Evolutionary conservation across 2,888 invertebrate genomes (phyloP).

Genomic region (Dolomedes plantarius): DNA sequence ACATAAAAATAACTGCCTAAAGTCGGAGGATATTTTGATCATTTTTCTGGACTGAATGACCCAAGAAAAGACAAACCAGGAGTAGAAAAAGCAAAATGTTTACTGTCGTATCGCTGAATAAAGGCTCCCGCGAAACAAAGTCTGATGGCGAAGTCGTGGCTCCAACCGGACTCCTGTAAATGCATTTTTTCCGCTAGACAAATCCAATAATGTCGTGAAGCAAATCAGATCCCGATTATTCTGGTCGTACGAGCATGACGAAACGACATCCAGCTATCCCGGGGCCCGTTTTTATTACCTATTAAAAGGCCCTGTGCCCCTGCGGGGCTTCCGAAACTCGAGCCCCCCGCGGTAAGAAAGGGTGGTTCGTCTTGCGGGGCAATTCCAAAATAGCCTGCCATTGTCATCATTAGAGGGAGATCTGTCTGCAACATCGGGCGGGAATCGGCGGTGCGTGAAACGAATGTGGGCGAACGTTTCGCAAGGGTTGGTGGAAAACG

Average conservation of each 20-base stretch:
- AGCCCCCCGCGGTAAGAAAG: slow-evolving; percentile 39
- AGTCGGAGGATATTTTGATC: too few species aligned
- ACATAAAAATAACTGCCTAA: too few species aligned
- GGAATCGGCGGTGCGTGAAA: not conserved
- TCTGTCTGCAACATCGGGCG: slow-evolving; percentile 22
- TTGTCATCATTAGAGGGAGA: slow-evolving; percentile 22
- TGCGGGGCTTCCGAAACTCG: slow-evolving; percentile 41
- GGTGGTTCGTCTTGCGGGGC: slow-evolving; percentile 8
- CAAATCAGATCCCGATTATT: slow-evolving; percentile 59
- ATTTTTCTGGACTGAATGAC: too few species aligned
- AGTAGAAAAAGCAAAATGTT: too few species aligned
- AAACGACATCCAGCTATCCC: slow-evolving; percentile 38
- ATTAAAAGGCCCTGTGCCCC: slow-evolving; percentile 50
- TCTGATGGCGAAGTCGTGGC: not conserved
- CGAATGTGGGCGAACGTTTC: not conserved
- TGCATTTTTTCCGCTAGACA: slow-evolving; percentile 42
- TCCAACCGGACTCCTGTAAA: slow-evolving; percentile 11
- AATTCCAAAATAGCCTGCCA: slow-evolving; percentile 18
- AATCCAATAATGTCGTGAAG: slow-evolving; percentile 39
- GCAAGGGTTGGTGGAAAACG: not conserved
- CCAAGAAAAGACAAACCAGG: too few species aligned
- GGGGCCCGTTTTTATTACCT: slow-evolving; percentile 66
- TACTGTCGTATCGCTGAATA: too few species aligned
- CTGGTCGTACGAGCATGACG: slow-evolving; percentile 64
- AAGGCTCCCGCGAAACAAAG: not conserved